Evolutionary conservation across 1,140 invertebrate genomes (phyloP).

Genomic region (Drosophila albomicans): DNA sequence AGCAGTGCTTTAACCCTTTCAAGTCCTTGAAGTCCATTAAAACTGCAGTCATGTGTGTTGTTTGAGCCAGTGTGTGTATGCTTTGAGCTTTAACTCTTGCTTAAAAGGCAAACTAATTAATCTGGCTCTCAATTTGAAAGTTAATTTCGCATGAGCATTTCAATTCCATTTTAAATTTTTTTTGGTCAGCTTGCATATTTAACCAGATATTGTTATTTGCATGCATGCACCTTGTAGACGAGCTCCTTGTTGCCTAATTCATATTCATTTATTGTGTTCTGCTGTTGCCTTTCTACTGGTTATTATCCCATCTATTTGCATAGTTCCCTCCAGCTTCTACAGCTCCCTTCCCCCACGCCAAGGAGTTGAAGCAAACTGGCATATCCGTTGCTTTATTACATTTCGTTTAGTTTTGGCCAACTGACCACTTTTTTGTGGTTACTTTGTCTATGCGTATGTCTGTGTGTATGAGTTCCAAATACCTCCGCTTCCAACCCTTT

Average conservation of each 20-base stretch:
- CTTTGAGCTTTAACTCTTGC: not conserved
- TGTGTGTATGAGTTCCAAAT: slow-evolving; percentile 23
- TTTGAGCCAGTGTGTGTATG: not conserved
- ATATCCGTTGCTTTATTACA: slow-evolving; percentile 83
- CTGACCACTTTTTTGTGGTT: slow-evolving; percentile 82
- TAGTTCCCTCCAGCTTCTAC: slow-evolving; percentile 12
- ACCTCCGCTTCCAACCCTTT: no score
- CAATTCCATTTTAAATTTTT: not conserved
- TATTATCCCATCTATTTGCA: slow-evolving; percentile 58
- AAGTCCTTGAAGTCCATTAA: slow-evolving; percentile 34
- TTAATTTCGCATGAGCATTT: not conserved
- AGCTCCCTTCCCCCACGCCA: slow-evolving; percentile 3
- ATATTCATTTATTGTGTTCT: slow-evolving; percentile 79
- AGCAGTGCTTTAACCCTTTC: slow-evolving; percentile 23
- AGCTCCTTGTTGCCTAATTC: slow-evolving; percentile 65
- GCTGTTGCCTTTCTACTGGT: slow-evolving; percentile 26
- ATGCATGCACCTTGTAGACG: slow-evolving; percentile 11
- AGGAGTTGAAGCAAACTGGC: slow-evolving; percentile 65
- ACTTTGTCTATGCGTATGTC: slow-evolving; percentile 61
- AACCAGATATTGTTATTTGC: not conserved
- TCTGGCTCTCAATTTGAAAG: not conserved
- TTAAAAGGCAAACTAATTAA: slow-evolving; percentile 2
- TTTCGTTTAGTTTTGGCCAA: slow-evolving; percentile 83
- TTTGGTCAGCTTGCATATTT: not conserved
- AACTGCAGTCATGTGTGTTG: slow-evolving; percentile 9